These are phyloP conservation scores for Fringilla coelebs DNA, from an alignment of 2,797 vertebrate species.

Conservation along the genomic window DNA sequence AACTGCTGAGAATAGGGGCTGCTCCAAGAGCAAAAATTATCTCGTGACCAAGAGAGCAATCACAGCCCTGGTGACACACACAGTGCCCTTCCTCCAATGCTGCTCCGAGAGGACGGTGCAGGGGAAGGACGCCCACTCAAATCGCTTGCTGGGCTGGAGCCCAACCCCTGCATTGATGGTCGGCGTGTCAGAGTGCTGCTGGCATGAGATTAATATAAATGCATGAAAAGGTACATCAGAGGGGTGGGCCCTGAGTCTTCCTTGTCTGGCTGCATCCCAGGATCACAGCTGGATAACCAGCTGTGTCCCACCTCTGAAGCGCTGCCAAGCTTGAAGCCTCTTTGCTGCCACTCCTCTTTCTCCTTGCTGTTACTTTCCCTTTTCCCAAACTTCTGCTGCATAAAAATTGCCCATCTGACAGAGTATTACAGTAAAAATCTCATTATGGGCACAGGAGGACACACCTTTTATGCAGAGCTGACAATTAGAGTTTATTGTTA, in stretches of 20 bases:
- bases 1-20: neutral
- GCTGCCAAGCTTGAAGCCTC: neutral
- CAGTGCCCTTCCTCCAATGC: neutral
- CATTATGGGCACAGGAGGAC: neutral
- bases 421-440: slow-evolving; percentile 22
- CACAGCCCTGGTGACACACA: neutral
- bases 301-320: slow-evolving; percentile 1
- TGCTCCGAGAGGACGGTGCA: neutral
- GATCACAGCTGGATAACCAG: slow-evolving; percentile 49
- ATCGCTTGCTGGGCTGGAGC: neutral
- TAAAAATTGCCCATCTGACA: slow-evolving; percentile 25
- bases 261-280: neutral
- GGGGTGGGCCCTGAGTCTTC: neutral
- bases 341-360: slow-evolving; percentile 2
- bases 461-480: neutral
- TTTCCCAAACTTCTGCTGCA: slow-evolving; percentile 1
- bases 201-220: neutral
- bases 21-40: neutral
- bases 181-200: neutral
- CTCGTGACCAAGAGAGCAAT: neutral
- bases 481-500: slow-evolving; percentile 10
- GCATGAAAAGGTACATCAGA: neutral
- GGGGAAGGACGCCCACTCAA: neutral
- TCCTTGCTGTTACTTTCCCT: neutral
- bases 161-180: accelerated